Conservation (phyloP, 1,140 invertebrate species). For the Drosophila bocki region DNA sequence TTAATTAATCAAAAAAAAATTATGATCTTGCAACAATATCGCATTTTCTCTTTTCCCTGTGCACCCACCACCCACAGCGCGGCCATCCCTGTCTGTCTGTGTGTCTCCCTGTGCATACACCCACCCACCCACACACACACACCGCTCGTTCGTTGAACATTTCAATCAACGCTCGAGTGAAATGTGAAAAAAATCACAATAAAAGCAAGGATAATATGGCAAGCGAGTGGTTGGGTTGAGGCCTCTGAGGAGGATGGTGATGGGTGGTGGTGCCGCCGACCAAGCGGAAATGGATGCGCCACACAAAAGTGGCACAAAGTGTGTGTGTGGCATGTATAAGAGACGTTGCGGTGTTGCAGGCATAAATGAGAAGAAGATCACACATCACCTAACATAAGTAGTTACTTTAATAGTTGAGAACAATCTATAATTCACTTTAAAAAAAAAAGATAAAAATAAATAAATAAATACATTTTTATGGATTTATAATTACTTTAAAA, state of each 20-base stretch:
- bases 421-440: not conserved
- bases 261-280: constrained; percentile 24
- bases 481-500: too few species aligned
- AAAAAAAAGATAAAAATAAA: not conserved
- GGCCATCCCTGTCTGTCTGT: constrained; percentile 7
- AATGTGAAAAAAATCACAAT: constrained; percentile 75
- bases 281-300: constrained; percentile 81
- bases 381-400: not conserved
- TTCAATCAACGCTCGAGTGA: constrained; percentile 82
- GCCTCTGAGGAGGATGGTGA: not conserved
- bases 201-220: constrained; percentile 79
- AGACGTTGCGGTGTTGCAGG: constrained; percentile 31
- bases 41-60: not conserved
- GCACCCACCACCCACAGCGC: constrained; percentile 35
- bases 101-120: not conserved
- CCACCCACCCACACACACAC: not conserved
- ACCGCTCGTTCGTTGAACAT: constrained; percentile 61
- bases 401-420: not conserved
- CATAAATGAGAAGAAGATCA: constrained; percentile 22
- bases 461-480: not conserved
- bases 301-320: constrained; percentile 82
- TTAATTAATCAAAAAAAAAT: not conserved
- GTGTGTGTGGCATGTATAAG: constrained; percentile 50
- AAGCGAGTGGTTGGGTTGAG: constrained; percentile 10
- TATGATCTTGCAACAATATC: not conserved